Evolutionary conservation across 2,888 invertebrate genomes (phyloP), one percentile per base, ranked within the genome.

Genomic region (Drosophila sordidula): DNA sequence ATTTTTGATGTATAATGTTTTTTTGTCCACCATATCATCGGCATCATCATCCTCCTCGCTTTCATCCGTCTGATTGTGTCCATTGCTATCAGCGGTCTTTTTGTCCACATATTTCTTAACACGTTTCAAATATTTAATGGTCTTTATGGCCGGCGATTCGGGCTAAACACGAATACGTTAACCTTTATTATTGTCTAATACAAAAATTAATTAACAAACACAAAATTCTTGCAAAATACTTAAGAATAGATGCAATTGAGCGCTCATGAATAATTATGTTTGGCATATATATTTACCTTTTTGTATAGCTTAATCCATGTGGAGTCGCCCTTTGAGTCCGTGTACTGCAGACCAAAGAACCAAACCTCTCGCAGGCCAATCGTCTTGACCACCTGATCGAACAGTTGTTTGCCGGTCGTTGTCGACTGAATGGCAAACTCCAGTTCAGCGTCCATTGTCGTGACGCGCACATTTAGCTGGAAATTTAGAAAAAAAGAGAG

Each of bases 381-480:
- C 87, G 99, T 99, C 94, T 99, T 99, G 89, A 99, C 99, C 90
- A 99, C 99, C 94, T 99, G 99, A 93, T 99, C 99, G 93, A 99
- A 99, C 75, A 99, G 95, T 93, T 99, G 99, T 93, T 99, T 99
- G 92, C 99, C 99, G 87, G 99, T 99, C 90, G 99, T 99, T 92
- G 97, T 98, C 93, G 97, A 97, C 95, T 99, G 99, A 95, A 99
- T 99, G 93, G 99, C 98, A 95, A 99, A 99, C 95, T 99, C 99
- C 96, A 99, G 95, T 95, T 99, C 99, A 93, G 99, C 99, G 95
- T 99, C 99, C 99, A 99, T 99, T 93, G 99, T 99, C 93, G 98
- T 99, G 94, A 99, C 99, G 93, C 99, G 97, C 92, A 99, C 99
- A 95, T 99, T 99, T 95, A 99, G 97, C 97, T 98, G 93, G 2